Percentiles rank a stretch among this genome's conserved stretches.
Conservation (phyloP, 2,797 vertebrate genomes). For the Nannoperca australis region DNA sequence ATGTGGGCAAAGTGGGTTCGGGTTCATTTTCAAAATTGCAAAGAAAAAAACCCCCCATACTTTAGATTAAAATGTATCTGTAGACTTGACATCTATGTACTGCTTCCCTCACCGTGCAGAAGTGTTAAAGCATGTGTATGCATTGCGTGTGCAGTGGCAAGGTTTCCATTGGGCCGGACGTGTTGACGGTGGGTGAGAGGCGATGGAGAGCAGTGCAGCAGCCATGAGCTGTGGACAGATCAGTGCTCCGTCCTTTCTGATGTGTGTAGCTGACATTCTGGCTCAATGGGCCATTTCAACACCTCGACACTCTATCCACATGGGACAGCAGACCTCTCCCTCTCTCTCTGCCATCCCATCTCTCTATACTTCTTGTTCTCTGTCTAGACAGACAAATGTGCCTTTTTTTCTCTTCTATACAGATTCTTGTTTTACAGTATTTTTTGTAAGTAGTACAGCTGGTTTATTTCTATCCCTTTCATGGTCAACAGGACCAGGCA, state of each 20-base stretch:
- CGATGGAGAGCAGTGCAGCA: conserved; percentile 22
- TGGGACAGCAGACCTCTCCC: conserved; percentile 47
- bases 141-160: conserved; percentile 28
- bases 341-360: conserved; percentile 12
- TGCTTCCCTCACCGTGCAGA: conserved; percentile 25
- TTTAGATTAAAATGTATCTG: conserved; percentile 19
- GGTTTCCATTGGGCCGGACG: conserved; percentile 55
- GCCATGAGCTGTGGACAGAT: conserved; percentile 73
- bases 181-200: conserved; percentile 47
- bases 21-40: conserved; percentile 27
- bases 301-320: conserved; percentile 75
- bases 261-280: conserved; percentile 76
- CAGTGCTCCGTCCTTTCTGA: conserved; percentile 62
- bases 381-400: conserved; percentile 47
- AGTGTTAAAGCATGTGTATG: conserved; percentile 29
- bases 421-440: conserved; percentile 23
- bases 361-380: conserved; percentile 22
- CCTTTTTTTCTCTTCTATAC: conserved; percentile 30
- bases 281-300: conserved; percentile 79
- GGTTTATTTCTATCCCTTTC: conserved; percentile 33
- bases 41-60: conserved; percentile 2
- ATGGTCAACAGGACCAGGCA: conserved; percentile 1
- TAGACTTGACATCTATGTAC: conserved; percentile 8
- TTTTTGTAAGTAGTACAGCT: conserved; percentile 27
- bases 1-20: conserved; percentile 53